These are phyloP conservation scores for Liparis tanakae DNA, from an alignment of 2,797 vertebrate genomes.

Conservation along the genomic window DNA sequence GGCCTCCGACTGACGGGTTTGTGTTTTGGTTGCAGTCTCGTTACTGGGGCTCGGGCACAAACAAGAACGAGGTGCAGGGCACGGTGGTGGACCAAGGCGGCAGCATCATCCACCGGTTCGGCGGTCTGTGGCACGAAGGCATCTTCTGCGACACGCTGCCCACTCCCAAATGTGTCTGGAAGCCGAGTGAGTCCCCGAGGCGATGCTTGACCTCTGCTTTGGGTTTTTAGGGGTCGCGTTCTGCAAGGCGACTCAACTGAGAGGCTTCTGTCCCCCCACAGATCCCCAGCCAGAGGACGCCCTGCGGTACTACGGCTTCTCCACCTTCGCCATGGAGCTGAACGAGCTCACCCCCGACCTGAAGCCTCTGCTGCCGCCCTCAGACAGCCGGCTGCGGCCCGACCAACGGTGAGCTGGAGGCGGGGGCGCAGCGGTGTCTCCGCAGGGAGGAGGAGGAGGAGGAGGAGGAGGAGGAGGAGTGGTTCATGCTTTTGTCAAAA, in stretches of 20 bases:
- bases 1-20: neutral
- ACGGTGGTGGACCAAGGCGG: conserved; percentile 88
- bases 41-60: conserved; percentile 91
- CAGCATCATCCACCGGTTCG: conserved; percentile 89
- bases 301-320: conserved; percentile 91
- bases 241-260: conserved; percentile 33
- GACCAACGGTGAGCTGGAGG: conserved; percentile 87
- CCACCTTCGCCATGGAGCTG: conserved; percentile 92
- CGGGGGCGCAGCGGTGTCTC: neutral
- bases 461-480: neutral
- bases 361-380: conserved; percentile 87
- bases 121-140: conserved; percentile 94
- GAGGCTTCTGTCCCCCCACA: conserved; percentile 61
- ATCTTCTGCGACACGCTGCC: conserved; percentile 90
- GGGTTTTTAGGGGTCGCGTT: conserved; percentile 40
- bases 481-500: too few species aligned
- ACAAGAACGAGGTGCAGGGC: conserved; percentile 92
- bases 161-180: conserved; percentile 90
- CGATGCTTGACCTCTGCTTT: neutral
- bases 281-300: conserved; percentile 90
- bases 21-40: conserved; percentile 82
- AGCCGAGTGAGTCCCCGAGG: conserved; percentile 86
- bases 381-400: conserved; percentile 90
- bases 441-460: too few species aligned
- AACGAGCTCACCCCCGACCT: conserved; percentile 89